Evolutionary conservation across 2,113 vertebrate species (phyloP), one percentile per base, ranked within the genome.

Genomic region (Oryzias woworae): DNA sequence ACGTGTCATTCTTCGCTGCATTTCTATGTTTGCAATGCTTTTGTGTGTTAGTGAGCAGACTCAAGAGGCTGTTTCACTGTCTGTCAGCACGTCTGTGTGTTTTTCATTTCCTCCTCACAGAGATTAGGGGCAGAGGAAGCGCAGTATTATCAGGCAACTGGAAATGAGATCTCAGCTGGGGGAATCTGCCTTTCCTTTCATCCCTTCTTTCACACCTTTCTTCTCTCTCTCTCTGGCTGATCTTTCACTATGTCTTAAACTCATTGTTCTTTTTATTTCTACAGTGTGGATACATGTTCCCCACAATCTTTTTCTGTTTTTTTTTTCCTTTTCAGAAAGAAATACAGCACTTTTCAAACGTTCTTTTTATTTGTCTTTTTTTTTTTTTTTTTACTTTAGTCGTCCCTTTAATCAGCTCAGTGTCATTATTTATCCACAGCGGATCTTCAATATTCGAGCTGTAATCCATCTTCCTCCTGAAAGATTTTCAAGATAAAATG

Each of bases 161-260:
- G 81, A 88, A 88, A 90, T 90, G 62, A 85, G 82, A 87, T 85
- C 76, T 79, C 81, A 81, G 85, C 60, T 52, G 77, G 81, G 63
- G 71, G 51, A 62, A 60, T 71, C 62, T 68, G 58, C 72, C 50
- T 70, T 63, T 70, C 66, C 53, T 78, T 77, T 77, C 78, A 69
- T 72, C 82, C 67, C 41, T 0, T 58, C 58, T 58, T 83, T 75
- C 62, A 58, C 65, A 48, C 58, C 71, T 73, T 62, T 70, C 26
- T 66, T 31, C 15, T 44, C 26, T 26, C 20, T 41, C 49, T 59
- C 67, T 57, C 46, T 50, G 45, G 58, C 44, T 56, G 28, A 66
- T 58, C 62, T 55, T 18, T 31, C 48, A 54, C 53, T 41, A 44
- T 62, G 63, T 45, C 60, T 20, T 58, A 55, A 43, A 18, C 26